Evolutionary conservation across 2,113 vertebrate genomes (phyloP).

Genomic region (Salminus brasiliensis): DNA sequence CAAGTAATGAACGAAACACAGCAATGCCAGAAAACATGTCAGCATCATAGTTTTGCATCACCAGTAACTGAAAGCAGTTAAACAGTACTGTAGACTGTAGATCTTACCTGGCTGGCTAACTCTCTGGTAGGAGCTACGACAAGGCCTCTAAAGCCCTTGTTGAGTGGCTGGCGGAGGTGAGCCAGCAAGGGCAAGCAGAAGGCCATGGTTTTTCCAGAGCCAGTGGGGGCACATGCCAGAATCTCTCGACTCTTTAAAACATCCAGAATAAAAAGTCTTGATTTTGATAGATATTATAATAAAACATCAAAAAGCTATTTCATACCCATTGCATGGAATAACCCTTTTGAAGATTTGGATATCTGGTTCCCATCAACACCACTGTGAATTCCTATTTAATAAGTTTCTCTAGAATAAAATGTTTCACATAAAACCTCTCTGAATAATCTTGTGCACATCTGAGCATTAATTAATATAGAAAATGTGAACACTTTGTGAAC

Average conservation of each 20-base stretch:
- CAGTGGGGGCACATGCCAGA: slow-evolving; percentile 94
- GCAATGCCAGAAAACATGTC: background rate
- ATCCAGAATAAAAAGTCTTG: background rate
- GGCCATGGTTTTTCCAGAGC: slow-evolving; percentile 94
- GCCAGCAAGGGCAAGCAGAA: slow-evolving; percentile 90
- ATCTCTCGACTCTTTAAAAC: slow-evolving; percentile 87
- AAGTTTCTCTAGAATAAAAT: too few relatives aligned
- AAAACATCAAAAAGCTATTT: too few relatives aligned
- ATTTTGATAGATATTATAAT: too few relatives aligned
- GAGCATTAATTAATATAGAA: too few relatives aligned
- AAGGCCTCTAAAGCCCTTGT: slow-evolving; percentile 91
- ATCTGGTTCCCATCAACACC: too few relatives aligned
- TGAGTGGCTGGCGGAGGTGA: slow-evolving; percentile 87
- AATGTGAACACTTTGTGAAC: too few relatives aligned
- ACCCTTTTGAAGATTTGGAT: too few relatives aligned
- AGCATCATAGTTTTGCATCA: background rate
- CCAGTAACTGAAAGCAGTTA: background rate
- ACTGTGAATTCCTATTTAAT: too few relatives aligned
- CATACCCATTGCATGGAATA: too few relatives aligned
- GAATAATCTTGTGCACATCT: too few relatives aligned
- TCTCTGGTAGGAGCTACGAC: slow-evolving; percentile 93
- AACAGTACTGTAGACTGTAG: background rate
- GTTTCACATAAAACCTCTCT: too few relatives aligned
- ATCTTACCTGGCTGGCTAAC: slow-evolving; percentile 88
- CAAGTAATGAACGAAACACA: background rate